These are phyloP conservation scores for Nemurella pictetii DNA, from an alignment of 2,888 invertebrate genomes.

Conservation along the genomic window DNA sequence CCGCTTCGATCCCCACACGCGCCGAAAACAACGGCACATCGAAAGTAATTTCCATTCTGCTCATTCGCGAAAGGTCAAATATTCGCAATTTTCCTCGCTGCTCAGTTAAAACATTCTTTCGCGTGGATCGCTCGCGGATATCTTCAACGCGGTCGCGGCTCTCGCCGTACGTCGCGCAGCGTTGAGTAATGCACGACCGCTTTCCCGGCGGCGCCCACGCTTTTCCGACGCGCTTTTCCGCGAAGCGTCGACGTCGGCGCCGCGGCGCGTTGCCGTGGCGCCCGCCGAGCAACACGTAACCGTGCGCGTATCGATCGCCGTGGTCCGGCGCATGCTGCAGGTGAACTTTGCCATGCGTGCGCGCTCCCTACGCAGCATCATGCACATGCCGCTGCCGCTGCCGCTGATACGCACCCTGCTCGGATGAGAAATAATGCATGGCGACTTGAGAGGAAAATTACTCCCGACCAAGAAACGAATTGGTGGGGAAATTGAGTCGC, in stretches of 20 bases:
- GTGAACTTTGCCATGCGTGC: constrained; percentile 22
- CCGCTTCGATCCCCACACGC: too few species aligned
- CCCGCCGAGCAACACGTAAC: constrained; percentile 9
- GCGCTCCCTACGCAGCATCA: background rate
- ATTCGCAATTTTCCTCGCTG: too few species aligned
- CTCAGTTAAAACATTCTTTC: too few species aligned
- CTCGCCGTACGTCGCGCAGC: too few species aligned
- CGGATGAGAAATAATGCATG: background rate
- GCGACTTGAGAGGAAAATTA: constrained; percentile 1
- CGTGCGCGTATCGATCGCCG: constrained; percentile 1
- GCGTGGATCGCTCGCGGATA: too few species aligned
- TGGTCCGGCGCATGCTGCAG: constrained; percentile 13
- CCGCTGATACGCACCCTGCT: background rate
- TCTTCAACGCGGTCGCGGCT: too few species aligned
- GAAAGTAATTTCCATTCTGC: too few species aligned
- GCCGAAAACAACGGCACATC: too few species aligned
- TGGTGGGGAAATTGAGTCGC: background rate
- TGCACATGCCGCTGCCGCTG: background rate
- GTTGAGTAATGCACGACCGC: too few species aligned
- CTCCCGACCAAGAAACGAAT: background rate
- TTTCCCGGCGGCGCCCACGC: too few species aligned
- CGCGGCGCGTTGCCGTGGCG: background rate
- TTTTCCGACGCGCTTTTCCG: too few species aligned
- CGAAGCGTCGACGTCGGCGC: background rate
- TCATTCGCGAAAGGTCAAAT: too few species aligned